Evolutionary conservation across 2,113 vertebrate species (phyloP).

Genomic region (Prionailurus bengalensis): DNA sequence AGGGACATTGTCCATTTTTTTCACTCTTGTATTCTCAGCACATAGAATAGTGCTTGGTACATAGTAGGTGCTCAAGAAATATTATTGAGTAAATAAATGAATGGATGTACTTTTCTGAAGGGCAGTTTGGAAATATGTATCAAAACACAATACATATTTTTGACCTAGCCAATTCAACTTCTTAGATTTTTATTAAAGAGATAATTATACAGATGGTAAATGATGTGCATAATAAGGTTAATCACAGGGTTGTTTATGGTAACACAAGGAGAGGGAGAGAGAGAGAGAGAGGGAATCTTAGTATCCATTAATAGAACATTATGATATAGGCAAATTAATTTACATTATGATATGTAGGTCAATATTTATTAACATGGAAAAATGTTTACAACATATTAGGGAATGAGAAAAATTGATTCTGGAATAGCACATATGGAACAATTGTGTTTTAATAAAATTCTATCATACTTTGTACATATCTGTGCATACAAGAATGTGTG

Average conservation of each 20-base stretch:
- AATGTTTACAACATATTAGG: neutral
- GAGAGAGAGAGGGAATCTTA: neutral
- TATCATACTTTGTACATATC: neutral
- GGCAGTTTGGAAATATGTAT: neutral
- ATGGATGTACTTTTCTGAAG: neutral
- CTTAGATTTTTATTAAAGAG: slow-evolving; percentile 5
- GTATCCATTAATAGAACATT: neutral
- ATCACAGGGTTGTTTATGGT: neutral
- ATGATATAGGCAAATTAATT: neutral
- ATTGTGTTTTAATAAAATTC: neutral
- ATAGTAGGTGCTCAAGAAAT: neutral
- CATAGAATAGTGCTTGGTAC: neutral
- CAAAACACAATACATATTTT: neutral
- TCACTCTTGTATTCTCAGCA: neutral
- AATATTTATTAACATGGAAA: neutral
- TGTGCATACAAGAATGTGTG: neutral
- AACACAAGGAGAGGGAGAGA: neutral
- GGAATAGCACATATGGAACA: neutral
- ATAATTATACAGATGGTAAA: neutral
- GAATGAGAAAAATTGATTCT: neutral
- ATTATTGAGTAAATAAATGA: slow-evolving; percentile 12
- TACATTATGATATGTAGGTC: neutral
- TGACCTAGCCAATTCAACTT: neutral
- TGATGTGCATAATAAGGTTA: neutral
- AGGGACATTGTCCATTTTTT: no score